Evolutionary conservation across 2,797 vertebrate genomes (phyloP).

Genomic region (Champsocephalus esox): DNA sequence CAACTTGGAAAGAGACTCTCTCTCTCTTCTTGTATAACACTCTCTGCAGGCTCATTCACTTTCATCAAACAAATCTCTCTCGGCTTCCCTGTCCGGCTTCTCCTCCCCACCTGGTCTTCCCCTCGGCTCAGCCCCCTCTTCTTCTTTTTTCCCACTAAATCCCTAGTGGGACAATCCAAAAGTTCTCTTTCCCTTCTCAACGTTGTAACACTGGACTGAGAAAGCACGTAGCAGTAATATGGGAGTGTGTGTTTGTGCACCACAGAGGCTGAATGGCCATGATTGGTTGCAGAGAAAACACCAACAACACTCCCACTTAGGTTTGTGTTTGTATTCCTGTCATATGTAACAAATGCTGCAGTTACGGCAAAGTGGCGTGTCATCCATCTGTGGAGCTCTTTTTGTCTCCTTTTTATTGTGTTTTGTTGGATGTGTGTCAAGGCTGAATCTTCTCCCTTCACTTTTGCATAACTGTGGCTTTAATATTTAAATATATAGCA

Average conservation of each 20-base stretch:
- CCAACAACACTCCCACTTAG: slow-evolving; percentile 20
- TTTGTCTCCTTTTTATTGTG: slow-evolving; percentile 12
- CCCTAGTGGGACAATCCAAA: slow-evolving; percentile 15
- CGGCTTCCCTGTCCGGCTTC: slow-evolving; percentile 19
- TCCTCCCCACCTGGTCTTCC: slow-evolving; percentile 29
- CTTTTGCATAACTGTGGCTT: slow-evolving; percentile 30
- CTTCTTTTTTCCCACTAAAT: background rate
- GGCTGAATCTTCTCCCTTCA: slow-evolving; percentile 28
- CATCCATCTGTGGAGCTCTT: slow-evolving; percentile 19
- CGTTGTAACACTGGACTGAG: slow-evolving; percentile 15
- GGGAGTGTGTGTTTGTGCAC: slow-evolving; percentile 1
- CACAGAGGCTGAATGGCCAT: slow-evolving; percentile 3
- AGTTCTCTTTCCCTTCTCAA: slow-evolving; percentile 33
- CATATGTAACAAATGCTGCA: slow-evolving; percentile 35
- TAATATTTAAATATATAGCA: slow-evolving; percentile 48
- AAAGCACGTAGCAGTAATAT: slow-evolving; percentile 26
- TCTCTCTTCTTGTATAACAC: slow-evolving; percentile 41
- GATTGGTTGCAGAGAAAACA: slow-evolving; percentile 18
- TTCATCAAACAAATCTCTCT: slow-evolving; percentile 61
- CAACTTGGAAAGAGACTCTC: slow-evolving; percentile 55
- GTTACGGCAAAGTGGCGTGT: slow-evolving; percentile 7
- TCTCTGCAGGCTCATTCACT: slow-evolving; percentile 49
- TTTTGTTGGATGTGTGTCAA: slow-evolving; percentile 26
- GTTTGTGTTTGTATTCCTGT: slow-evolving; percentile 45
- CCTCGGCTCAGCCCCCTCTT: slow-evolving; percentile 21